These are phyloP conservation scores for Phortica okadai DNA, from an alignment of 2,888 invertebrate genomes.

Conservation along the genomic window DNA sequence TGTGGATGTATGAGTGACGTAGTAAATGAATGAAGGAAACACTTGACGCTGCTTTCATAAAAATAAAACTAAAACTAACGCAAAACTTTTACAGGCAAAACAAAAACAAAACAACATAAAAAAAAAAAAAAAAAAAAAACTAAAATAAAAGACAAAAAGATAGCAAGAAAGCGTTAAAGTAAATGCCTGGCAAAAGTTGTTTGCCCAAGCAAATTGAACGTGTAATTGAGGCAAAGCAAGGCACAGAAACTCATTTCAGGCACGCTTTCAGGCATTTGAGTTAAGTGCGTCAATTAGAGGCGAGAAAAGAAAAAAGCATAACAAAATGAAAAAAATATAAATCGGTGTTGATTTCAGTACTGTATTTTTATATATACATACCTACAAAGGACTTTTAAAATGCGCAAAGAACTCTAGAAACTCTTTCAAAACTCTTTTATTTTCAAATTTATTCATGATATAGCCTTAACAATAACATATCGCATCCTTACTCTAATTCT, in stretches of 20 bases:
- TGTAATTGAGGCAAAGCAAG: conserved; percentile 22
- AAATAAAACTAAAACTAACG: conserved; percentile 31
- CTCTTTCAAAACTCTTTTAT: no score
- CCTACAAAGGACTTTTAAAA: no score
- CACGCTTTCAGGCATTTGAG: not conserved
- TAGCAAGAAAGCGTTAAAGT: conserved; percentile 2
- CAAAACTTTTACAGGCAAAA: conserved; percentile 23
- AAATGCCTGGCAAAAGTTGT: conserved; percentile 19
- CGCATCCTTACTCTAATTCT: no score
- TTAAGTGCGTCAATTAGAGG: not conserved
- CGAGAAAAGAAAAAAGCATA: not conserved
- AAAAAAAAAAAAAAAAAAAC: not conserved
- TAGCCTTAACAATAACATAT: no score
- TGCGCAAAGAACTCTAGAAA: no score
- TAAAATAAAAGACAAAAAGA: not conserved
- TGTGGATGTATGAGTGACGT: not conserved
- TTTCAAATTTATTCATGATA: no score
- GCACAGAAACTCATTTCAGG: conserved; percentile 5
- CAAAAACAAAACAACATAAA: not conserved
- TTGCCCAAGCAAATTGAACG: conserved; percentile 31
- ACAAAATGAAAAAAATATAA: not conserved
- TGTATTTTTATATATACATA: no score
- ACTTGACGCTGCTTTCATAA: conserved; percentile 24
- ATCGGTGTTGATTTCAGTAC: no score
- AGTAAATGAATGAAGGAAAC: not conserved